phyloP scores from a whole-genome alignment of 2,113 vertebrate species.

The Stigmatopora nigra region DNA sequence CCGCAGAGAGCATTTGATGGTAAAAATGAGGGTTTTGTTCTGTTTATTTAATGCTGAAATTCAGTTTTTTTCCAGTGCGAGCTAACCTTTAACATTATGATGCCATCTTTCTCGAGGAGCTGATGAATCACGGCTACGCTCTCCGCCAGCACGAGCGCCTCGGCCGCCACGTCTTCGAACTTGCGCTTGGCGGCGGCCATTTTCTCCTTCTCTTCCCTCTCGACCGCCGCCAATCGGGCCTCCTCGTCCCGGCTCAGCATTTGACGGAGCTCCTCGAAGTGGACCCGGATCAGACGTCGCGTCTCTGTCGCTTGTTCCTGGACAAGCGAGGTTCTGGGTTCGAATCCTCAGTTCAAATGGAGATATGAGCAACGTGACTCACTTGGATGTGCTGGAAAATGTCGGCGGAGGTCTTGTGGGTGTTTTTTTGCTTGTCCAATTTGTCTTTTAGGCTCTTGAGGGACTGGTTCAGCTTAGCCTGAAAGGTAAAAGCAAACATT shows the following conservation, averaged over 20 bases:
- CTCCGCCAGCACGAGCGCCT: conserved; percentile 45
- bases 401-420: conserved; percentile 28
- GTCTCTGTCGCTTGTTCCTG: conserved; percentile 52
- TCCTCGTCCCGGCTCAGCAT: conserved; percentile 57
- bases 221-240: conserved; percentile 50
- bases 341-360: not conserved
- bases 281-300: conserved; percentile 52
- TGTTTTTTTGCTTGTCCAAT: conserved; percentile 36
- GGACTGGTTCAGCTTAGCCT: conserved; percentile 54
- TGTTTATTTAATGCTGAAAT: too few species aligned
- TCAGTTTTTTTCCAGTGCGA: too few species aligned
- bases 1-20: too few species aligned
- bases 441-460: conserved; percentile 54
- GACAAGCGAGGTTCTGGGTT: not conserved
- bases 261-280: conserved; percentile 64
- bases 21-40: too few species aligned
- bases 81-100: conserved; percentile 40
- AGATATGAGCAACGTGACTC: not conserved
- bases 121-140: conserved; percentile 44
- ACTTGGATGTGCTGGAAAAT: conserved; percentile 60
- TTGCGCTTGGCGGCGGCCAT: conserved; percentile 40
- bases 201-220: conserved; percentile 58
- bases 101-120: conserved; percentile 50
- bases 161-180: conserved; percentile 38
- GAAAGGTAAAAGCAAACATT: not conserved